Evolutionary conservation across 1,140 invertebrate genomes (phyloP), one percentile per base, ranked within the genome.

Genomic region (Lepidurus packardi): DNA sequence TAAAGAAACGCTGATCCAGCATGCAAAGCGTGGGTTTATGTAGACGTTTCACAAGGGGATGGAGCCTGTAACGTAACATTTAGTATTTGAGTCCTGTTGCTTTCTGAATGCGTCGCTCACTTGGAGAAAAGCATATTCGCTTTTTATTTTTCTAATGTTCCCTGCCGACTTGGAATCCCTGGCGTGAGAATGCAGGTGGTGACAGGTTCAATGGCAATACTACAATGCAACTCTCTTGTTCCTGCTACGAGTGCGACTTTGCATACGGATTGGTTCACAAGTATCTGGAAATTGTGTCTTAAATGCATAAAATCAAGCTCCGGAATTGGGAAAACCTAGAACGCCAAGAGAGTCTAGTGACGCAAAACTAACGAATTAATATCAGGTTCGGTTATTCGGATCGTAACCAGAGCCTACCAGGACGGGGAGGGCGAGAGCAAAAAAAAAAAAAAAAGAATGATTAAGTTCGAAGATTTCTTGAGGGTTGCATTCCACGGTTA

Each of bases 401-500:
- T 7, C 53, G 53, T 65, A 65, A 65, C 53, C n/a, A 16, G 53
- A 65, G 10, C 53, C 21, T 7, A n/a, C 21, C 53, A 34, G 3
- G 34, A 34, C 34, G 34, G 34, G 4, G 34, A 34, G 34, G 34
- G 34, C 34, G 34, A 34, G 34, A 4, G 34, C 34, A 34, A 34
- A 34, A 34, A 34, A 34, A 34, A 0, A 34, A 34, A 4, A 34
- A 34, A 9, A 65, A 13, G n/a, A 65, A n/a, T 65, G 7, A 21
- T 21, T 65, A 21, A n/a, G 53, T 65, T 65, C 53, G 53, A 65
- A 65, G 53, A 65, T 65, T 65, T 21, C 53, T n/a, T 65, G 21
- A 65, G 53, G 53, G 53, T 65, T 21, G 53, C 53, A 65, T 65
- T 65, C 53, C 53, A 65, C 13, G 7, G 53, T n/a, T 65, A 65